Base-by-base conservation (phyloP, 1,140 invertebrate genomes). In the Drosophila lacertosa region DNA sequence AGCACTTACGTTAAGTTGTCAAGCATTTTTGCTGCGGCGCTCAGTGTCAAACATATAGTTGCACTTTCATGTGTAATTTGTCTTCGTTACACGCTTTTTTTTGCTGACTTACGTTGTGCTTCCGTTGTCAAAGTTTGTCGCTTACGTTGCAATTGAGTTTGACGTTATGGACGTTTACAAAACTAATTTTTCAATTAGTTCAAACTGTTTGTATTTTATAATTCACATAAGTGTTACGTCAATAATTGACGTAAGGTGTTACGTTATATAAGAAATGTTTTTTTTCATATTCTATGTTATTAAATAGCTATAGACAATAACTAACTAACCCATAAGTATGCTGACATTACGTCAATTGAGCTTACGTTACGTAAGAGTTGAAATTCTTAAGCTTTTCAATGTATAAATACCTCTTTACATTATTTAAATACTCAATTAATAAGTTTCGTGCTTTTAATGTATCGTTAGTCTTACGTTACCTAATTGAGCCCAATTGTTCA, bases 1-100 rank as follows among this genome's bases (percentile, higher is more conserved):
- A 68, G 48, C 65, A 69, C 33, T 69, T 69, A 55, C 59, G 66
- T 54, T 68, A 68, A 68, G 37, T 62, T 62, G 65, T 44, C 58
- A 68, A 62, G 47, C 65, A 15, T 51, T 51, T 62, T n/a, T n/a
- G n/a, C n/a, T n/a, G n/a, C 47, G 57, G 59, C 39, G 50, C 4
- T 15, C n/a, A n/a, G 40, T 47, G 57, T 53, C 48, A 69, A 54
- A 64, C n/a, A n/a, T 55, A 11, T 39, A 48, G 66, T 69, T 69
- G 66, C 66, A 69, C 35, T 69, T 69, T 45, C 24, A 22, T 13
- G 15, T 42, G 64, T 50, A 40, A 67, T 67, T 67, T 67, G 26
- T 66, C 63, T 50, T 59, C 9, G 32, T 35, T 33, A 18, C 6
- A 26, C 20, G 4, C 2, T 35, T 54, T 40, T 54, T 40, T 3